Conservation (phyloP, 2,113 vertebrate genomes). For the Odobenus rosmarus region DNA sequence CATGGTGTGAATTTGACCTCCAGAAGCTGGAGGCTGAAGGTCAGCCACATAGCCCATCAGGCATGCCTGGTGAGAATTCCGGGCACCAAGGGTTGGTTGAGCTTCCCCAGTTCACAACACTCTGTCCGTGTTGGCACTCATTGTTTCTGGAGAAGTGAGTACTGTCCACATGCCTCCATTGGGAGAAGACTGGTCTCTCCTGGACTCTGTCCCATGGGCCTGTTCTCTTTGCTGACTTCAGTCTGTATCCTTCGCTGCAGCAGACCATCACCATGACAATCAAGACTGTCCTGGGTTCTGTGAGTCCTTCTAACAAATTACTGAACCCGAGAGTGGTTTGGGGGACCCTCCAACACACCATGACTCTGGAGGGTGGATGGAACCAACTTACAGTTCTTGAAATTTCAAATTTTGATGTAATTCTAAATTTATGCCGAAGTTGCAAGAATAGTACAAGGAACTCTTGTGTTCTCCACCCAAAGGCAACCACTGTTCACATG, state of each 20-base stretch:
- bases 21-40: background rate
- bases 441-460: background rate
- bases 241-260: no score
- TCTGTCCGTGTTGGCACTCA: background rate
- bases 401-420: background rate
- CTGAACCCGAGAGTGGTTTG: no score
- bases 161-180: rapidly evolving
- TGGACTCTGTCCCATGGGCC: background rate
- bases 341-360: rapidly evolving
- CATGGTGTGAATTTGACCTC: background rate
- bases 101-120: background rate
- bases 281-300: background rate
- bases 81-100: background rate
- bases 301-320: background rate
- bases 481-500: background rate
- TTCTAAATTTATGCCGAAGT: background rate
- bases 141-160: background rate
- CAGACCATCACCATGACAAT: background rate
- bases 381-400: background rate
- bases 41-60: background rate
- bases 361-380: background rate
- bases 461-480: background rate
- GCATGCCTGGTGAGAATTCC: background rate
- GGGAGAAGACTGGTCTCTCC: background rate
- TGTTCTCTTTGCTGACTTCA: no score